Evolutionary conservation across 2,797 vertebrate genomes (phyloP).

Genomic region (Crenuchus spilurus): DNA sequence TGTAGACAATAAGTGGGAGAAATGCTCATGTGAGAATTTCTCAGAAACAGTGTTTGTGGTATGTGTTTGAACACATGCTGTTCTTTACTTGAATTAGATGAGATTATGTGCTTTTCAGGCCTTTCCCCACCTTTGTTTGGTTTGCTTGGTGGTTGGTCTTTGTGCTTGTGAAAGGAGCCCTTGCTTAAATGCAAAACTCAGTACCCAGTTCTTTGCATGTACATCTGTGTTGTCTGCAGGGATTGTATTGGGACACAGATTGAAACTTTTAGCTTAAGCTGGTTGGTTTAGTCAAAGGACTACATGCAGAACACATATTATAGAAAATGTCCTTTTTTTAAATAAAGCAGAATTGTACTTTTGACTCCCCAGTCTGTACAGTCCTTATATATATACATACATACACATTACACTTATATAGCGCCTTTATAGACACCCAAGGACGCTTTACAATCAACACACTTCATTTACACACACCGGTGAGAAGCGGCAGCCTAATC

Average conservation of each 20-base stretch:
- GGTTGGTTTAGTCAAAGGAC: neutral
- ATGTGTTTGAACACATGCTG: neutral
- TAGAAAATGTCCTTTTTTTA: too few relatives aligned
- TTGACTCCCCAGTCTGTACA: too few relatives aligned
- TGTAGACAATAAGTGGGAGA: too few relatives aligned
- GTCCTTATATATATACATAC: too few relatives aligned
- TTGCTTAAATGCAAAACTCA: slow-evolving; percentile 35
- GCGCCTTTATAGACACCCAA: too few relatives aligned
- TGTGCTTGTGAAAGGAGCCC: slow-evolving; percentile 24
- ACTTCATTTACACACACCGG: too few relatives aligned
- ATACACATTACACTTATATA: too few relatives aligned
- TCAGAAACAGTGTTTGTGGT: neutral
- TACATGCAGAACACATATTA: too few relatives aligned
- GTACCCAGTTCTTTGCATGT: slow-evolving; percentile 8
- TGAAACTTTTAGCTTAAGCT: neutral
- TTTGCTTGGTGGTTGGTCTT: slow-evolving; percentile 16
- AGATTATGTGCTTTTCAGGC: neutral
- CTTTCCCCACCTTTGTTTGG: neutral
- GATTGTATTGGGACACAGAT: neutral
- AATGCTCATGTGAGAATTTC: neutral
- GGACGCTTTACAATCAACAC: too few relatives aligned
- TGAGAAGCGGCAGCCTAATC: too few relatives aligned
- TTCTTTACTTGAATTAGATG: neutral
- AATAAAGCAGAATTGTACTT: too few relatives aligned
- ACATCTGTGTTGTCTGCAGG: slow-evolving; percentile 9